phyloP scores from a whole-genome alignment of 2,113 vertebrate species.

The Heteronetta atricapilla region DNA sequence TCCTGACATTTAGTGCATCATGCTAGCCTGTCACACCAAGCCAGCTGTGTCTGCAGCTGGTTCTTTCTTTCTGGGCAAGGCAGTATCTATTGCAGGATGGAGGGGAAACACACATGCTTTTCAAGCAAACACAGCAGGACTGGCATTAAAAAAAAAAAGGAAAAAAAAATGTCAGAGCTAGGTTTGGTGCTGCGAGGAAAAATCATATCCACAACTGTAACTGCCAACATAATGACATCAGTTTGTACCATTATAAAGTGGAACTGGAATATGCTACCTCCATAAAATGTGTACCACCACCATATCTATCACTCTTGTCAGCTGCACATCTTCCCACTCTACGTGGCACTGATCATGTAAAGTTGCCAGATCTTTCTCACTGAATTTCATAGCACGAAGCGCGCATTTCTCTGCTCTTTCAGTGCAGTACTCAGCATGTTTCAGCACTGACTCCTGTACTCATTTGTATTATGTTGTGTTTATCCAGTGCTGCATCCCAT shows the following conservation, averaged over 20 bases:
- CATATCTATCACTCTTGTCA: neutral
- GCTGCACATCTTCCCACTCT: neutral
- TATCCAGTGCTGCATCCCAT: neutral
- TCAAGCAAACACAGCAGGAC: neutral
- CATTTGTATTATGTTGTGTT: neutral
- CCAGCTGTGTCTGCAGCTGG: neutral
- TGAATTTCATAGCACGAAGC: fast-evolving
- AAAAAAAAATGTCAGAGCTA: neutral
- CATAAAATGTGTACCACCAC: neutral
- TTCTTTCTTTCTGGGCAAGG: neutral
- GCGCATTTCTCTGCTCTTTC: neutral
- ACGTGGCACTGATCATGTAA: fast-evolving
- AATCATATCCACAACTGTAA: neutral
- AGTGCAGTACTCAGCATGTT: neutral
- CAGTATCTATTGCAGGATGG: neutral
- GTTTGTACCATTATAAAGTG: neutral
- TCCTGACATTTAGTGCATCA: neutral
- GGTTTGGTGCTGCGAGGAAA: neutral
- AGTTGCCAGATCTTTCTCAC: neutral
- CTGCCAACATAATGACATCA: neutral
- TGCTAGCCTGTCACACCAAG: neutral
- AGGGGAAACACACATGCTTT: neutral
- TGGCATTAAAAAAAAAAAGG: neutral
- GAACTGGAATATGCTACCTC: neutral
- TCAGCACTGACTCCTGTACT: neutral